These are phyloP conservation scores for Lerema accius DNA, from an alignment of 1,140 invertebrate genomes.

Conservation along the genomic window DNA sequence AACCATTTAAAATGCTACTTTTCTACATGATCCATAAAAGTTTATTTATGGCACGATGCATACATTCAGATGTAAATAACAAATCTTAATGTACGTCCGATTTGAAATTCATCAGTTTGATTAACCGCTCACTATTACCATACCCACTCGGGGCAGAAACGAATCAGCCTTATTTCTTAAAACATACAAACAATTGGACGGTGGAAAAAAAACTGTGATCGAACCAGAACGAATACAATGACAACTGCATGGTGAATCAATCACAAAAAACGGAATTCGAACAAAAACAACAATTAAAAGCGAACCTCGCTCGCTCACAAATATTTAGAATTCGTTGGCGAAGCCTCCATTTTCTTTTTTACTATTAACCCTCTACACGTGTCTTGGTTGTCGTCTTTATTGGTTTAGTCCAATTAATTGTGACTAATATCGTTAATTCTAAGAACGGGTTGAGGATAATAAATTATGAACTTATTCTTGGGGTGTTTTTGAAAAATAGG, in stretches of 20 bases:
- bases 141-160: conserved; percentile 48
- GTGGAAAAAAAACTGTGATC: conserved; percentile 70
- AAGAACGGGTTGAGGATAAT: conserved; percentile 47
- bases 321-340: conserved; percentile 74
- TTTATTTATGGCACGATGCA: conserved; percentile 22
- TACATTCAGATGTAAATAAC: conserved; percentile 31
- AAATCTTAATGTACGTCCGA: conserved; percentile 41
- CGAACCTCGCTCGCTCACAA: conserved; percentile 59
- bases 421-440: conserved; percentile 63
- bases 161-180: conserved; percentile 60
- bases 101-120: conserved; percentile 68
- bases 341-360: conserved; percentile 57
- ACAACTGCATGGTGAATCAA: conserved; percentile 80
- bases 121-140: conserved; percentile 64
- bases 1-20: conserved; percentile 9
- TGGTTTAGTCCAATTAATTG: conserved; percentile 77
- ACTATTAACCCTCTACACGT: conserved; percentile 60
- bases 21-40: conserved; percentile 13
- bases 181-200: conserved; percentile 77
- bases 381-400: conserved; percentile 76
- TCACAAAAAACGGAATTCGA: conserved; percentile 80
- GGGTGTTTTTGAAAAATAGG: not conserved
- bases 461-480: conserved; percentile 42
- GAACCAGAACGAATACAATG: conserved; percentile 75
- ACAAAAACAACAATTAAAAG: conserved; percentile 81